A percentile compares a stretch with the other conserved stretches of the same genome.
Evolutionary conservation across 1,140 invertebrate species (phyloP).

Genomic region (Hylaeus anthracinus): DNA sequence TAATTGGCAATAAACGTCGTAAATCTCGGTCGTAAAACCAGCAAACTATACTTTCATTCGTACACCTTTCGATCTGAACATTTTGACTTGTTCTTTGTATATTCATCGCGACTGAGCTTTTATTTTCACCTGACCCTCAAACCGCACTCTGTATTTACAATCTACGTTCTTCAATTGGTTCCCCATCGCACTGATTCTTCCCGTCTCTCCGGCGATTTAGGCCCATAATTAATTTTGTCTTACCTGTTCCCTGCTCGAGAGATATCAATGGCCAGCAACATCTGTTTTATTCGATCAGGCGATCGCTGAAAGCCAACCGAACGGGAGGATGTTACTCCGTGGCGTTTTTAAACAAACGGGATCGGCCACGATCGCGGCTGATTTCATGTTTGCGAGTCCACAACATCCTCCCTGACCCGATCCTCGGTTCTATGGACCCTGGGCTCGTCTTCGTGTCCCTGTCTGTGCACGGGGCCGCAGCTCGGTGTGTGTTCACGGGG

Average conservation of each 20-base stretch:
- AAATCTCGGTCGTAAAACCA: too few species aligned
- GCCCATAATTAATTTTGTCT: conserved; percentile 11
- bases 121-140: background rate
- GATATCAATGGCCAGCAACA: conserved; percentile 6
- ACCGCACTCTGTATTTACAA: background rate
- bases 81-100: too few species aligned
- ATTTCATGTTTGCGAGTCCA: conserved; percentile 47
- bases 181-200: background rate
- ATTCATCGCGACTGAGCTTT: too few species aligned
- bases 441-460: conserved; percentile 2
- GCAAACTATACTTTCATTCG: too few species aligned
- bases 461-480: conserved; percentile 10
- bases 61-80: too few species aligned
- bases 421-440: conserved; percentile 17
- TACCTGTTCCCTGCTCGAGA: background rate
- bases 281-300: conserved; percentile 17
- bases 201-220: background rate
- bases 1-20: too few species aligned
- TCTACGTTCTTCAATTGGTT: conserved; percentile 1
- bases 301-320: background rate
- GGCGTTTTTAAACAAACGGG: conserved; percentile 31
- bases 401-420: conserved; percentile 25
- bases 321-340: background rate
- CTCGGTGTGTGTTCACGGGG: conserved; percentile 60
- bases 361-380: conserved; percentile 26